Evolutionary conservation across 2,797 vertebrate species (phyloP).

Genomic region (Sardinella longiceps): DNA sequence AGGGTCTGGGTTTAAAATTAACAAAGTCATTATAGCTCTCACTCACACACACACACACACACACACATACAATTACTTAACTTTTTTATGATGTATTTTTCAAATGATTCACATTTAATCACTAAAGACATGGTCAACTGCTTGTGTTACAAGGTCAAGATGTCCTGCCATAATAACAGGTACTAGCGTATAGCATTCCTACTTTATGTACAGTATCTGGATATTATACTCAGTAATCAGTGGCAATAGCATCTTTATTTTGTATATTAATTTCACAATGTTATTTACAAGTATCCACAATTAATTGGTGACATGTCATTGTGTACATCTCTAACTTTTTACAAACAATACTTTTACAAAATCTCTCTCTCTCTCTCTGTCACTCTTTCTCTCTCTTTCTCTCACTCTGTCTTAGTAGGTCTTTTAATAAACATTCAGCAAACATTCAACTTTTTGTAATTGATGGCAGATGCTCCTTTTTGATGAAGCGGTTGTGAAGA

Average conservation of each 20-base stretch:
- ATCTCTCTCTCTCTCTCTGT: neutral
- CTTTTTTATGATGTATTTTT: too few species aligned
- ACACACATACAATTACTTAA: constrained; percentile 58
- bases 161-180: too few species aligned
- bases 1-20: neutral
- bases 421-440: too few species aligned
- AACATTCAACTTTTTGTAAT: neutral
- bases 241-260: neutral
- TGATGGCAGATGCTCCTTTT: neutral
- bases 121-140: too few species aligned
- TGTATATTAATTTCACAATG: neutral
- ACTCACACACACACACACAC: neutral
- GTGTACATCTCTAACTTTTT: neutral
- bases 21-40: neutral
- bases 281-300: neutral
- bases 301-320: too few species aligned
- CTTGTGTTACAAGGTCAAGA: too few species aligned
- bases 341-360: neutral
- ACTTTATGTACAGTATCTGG: too few species aligned
- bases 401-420: neutral
- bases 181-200: too few species aligned
- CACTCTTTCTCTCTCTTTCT: neutral
- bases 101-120: too few species aligned
- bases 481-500: neutral
- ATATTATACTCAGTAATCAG: too few species aligned